Conservation (phyloP, 2,113 vertebrate species). For the Prunella fulvescens region DNA sequence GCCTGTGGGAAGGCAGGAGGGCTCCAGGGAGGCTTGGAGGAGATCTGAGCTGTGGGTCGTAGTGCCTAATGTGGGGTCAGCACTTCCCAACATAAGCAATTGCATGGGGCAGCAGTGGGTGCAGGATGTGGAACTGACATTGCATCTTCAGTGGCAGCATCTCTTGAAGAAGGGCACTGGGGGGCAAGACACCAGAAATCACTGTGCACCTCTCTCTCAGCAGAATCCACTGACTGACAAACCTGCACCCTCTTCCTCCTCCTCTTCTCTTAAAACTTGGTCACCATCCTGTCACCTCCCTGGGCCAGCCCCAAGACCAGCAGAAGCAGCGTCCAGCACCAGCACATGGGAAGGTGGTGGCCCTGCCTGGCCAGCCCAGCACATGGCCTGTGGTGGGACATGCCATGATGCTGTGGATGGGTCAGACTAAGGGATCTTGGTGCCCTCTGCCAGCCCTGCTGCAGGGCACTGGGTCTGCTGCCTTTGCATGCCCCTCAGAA, state of each 20-base stretch:
- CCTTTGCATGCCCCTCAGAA: neutral
- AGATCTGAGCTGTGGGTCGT: neutral
- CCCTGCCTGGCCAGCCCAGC: neutral
- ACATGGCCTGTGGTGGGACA: neutral
- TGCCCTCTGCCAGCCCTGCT: neutral
- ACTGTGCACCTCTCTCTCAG: neutral
- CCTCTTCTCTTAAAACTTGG: neutral
- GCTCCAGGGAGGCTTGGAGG: neutral
- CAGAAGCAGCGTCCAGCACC: neutral
- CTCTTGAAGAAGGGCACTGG: neutral
- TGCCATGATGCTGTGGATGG: neutral
- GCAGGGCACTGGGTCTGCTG: neutral
- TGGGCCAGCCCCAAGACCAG: neutral
- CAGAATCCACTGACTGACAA: neutral
- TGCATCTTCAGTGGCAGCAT: rapidly evolving
- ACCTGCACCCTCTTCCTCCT: neutral
- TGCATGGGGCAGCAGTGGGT: rapidly evolving
- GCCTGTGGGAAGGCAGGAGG: neutral
- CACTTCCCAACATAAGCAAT: neutral
- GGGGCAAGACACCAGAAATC: neutral
- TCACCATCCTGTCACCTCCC: rapidly evolving
- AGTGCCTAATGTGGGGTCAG: rapidly evolving
- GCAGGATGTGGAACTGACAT: neutral
- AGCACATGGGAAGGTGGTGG: neutral
- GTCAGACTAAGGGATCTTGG: neutral